Evolutionary conservation across 1,140 invertebrate species (phyloP).

Genomic region (Apis mellifera): Amel_HAv3.1 CM009945.2:3173001-3173500

Average conservation of each 20-base stretch:
- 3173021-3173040: not conserved
- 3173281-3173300: not conserved
- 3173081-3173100: not conserved
- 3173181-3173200: not conserved
- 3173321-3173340: not conserved
- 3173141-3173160: not conserved
- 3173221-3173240: not conserved
- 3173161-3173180: not conserved
- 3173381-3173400: not conserved
- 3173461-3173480: too few relatives aligned
- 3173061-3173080: not conserved
- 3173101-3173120: not conserved
- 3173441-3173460: conserved; percentile 8
- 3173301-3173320: not conserved
- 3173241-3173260: not conserved
- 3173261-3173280: not conserved
- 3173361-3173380: not conserved
- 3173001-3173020: conserved; percentile 19
- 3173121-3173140: not conserved
- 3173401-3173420: not conserved
- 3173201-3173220: not conserved
- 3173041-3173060: not conserved
- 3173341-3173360: not conserved
- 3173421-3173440: conserved; percentile 20
- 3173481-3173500: conserved; percentile 25